Conservation (phyloP, 1,140 invertebrate genomes). For the Papilio xuthus region DNA sequence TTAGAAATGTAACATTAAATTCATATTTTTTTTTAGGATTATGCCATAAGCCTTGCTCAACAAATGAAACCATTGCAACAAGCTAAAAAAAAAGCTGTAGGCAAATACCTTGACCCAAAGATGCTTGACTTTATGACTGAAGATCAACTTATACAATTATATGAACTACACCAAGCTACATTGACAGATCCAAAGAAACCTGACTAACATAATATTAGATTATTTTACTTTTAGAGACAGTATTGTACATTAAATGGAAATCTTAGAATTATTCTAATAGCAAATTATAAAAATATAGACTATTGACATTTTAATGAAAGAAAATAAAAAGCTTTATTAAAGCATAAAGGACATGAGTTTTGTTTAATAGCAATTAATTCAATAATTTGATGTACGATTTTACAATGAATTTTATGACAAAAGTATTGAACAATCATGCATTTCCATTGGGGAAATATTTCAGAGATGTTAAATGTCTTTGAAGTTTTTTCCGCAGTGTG, state of each 20-base stretch:
- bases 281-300: too few species aligned
- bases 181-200: conserved; percentile 42
- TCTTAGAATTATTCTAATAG: too few species aligned
- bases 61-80: conserved; percentile 86
- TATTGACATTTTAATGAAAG: too few species aligned
- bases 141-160: conserved; percentile 91
- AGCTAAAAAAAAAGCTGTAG: conserved; percentile 81
- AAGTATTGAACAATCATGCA: too few species aligned
- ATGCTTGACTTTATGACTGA: conserved; percentile 88
- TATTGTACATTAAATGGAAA: neutral
- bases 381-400: too few species aligned
- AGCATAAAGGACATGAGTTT: too few species aligned
- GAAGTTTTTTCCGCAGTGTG: too few species aligned
- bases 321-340: too few species aligned
- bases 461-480: too few species aligned
- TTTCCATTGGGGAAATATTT: too few species aligned
- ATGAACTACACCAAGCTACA: conserved; percentile 90
- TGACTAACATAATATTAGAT: neutral
- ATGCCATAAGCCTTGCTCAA: conserved; percentile 87
- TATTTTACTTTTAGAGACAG: neutral
- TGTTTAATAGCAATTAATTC: too few species aligned
- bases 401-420: too few species aligned
- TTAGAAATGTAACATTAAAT: neutral
- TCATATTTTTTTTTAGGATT: conserved; percentile 83
- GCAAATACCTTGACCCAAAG: conserved; percentile 83